Evolutionary conservation across 2,113 vertebrate species (phyloP).

Genomic region (Sylvia atricapilla): DNA sequence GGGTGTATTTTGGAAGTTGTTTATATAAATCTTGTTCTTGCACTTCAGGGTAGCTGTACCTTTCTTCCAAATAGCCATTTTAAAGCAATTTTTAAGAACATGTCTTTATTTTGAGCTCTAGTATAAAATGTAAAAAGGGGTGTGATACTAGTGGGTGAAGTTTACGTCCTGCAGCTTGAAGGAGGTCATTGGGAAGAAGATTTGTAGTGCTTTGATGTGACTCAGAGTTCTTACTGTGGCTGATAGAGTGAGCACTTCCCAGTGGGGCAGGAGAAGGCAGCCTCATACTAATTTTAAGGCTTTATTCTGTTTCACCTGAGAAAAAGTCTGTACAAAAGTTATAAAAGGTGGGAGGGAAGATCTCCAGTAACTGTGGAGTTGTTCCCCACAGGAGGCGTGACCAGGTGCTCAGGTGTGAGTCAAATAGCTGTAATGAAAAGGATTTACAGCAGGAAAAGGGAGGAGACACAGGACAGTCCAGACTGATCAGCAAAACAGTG

Average conservation of each 20-base stretch:
- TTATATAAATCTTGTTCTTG: background rate
- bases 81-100: background rate
- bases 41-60: background rate
- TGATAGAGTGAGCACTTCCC: background rate
- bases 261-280: background rate
- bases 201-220: background rate
- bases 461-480: background rate
- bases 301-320: background rate
- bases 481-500: background rate
- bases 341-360: background rate
- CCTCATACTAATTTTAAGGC: background rate
- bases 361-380: background rate
- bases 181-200: background rate
- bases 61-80: background rate
- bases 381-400: background rate
- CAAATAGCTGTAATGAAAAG: background rate
- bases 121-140: background rate
- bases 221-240: background rate
- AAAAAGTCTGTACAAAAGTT: background rate
- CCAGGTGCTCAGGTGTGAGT: background rate
- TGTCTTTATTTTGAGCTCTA: background rate
- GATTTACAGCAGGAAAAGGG: background rate
- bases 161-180: background rate
- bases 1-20: background rate
- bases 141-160: background rate